Base-by-base conservation (phyloP, 2,888 invertebrate genomes). In the Lithophane socia region DNA sequence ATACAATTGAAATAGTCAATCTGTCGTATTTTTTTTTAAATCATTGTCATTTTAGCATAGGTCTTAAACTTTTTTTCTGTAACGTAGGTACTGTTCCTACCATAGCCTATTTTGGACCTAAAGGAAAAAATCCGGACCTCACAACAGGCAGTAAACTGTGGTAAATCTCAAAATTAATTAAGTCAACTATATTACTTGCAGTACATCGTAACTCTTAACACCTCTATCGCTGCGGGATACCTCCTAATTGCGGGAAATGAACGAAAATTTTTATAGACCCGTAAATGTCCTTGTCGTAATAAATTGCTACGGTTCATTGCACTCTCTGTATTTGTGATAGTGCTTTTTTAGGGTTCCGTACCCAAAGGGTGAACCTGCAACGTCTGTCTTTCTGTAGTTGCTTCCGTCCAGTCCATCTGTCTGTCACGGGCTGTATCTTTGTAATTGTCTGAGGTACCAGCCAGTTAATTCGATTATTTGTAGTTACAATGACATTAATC, bases 251-350 rank as follows among this genome's bases (percentile, higher is more conserved):
- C 82, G 84, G 87, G 92, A 94, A 95, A 94, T 93, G 92, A 93
- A 92, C 92, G 93, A 94, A 94, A 93, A 90, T 93, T 95, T 95
- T 95, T 95, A 95, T 94, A 87, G 92, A 86, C 90, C 90, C 88
- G 92, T 96, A 95, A 95, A 95, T 93, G 88, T 92, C 89, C 89
- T 86, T 89, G 90, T 92, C 91, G 94, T 92, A 93, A 94, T 95
- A 94, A 96, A 94, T 92, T 91, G 88, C 89, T 87, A 86, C 90
- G 91, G 94, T 93, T 95, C 94, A 91, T 91, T 92, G 94, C 90
- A 90, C 94, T 69, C 75, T 60, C 60, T 72, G 73, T 67, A 65
- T 91, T 89, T 79, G 91, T 92, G 92, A 93, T 93, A 83, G 67
- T 92, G 90, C 89, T 90, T 85, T 44, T 37, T 73, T 47, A 69